Base-by-base conservation (phyloP, 2,888 invertebrate genomes). In the Sclerodermus sp. region DNA sequence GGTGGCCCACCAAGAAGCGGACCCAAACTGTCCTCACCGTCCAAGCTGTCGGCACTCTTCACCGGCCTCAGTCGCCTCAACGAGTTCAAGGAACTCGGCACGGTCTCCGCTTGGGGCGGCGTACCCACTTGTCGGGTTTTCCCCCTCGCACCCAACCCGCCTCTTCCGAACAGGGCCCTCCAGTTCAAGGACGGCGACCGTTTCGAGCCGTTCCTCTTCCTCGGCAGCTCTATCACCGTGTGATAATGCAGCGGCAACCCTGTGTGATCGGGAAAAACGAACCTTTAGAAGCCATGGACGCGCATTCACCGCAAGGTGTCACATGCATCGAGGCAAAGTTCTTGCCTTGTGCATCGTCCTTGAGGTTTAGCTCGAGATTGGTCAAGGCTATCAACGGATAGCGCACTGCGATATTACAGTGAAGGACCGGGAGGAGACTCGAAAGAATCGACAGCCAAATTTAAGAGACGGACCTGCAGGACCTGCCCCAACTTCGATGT, bases 181-280 rank as follows among this genome's bases (percentile, higher is more conserved):
- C 93, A 91, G 10, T 91, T 90, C 0, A 82, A 63, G 29, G 77
- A 77, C 8, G 88, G 86, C 0, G 88, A 88, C 1, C 89, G 81
- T 74, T 89, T 89, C 8, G 82, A 80, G 34, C 85, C 76, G 0
- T 84, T 84, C 1, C 88, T 82, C 63, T 87, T 87, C 44, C 84
- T 64, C 58, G 96, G 96, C 39, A 95, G 81, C 50, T 96, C 95
- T 59, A 97, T 84, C 3, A 97, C 90, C 0, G 97, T 97, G 78
- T 97, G 97, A 74, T 96, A 97, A 66, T 85, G 87, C 46, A 87
- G 79, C 53, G 90, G 85, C 73, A 95, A 75, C 8, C 23, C 23
- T 23, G 23, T n/a, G n/a, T n/a, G n/a, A n/a, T n/a, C n/a, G 23
- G 8, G 8, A 23, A 8, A 23, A 23, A 8, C 23, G 23, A 23